Evolutionary conservation across 2,888 invertebrate genomes (phyloP).

Genomic region (Drosophila affinis): DNA sequence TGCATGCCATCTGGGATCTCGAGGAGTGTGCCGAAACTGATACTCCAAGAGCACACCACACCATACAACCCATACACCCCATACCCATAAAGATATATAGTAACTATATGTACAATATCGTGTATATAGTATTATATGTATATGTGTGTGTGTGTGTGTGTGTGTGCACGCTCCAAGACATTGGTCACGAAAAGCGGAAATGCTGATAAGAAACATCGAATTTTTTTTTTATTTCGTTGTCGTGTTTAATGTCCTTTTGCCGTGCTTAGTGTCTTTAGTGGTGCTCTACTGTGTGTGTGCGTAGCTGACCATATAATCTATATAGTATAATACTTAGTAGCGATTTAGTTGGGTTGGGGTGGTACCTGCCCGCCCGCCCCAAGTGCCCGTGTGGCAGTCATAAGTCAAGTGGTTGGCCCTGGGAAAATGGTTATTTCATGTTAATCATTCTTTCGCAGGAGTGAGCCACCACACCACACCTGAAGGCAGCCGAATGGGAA

Average conservation of each 20-base stretch:
- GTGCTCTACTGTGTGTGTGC: slow-evolving; percentile 34
- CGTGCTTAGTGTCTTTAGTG: slow-evolving; percentile 82
- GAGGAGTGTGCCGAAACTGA: slow-evolving; percentile 66
- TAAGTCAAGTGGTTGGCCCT: slow-evolving; percentile 42
- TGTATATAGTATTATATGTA: neutral
- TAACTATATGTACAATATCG: neutral
- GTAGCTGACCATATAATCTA: slow-evolving; percentile 67
- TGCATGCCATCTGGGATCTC: slow-evolving; percentile 58
- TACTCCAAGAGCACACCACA: slow-evolving; percentile 47
- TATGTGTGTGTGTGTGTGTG: neutral
- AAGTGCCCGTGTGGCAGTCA: neutral
- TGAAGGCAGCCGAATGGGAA: neutral
- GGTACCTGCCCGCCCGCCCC: neutral
- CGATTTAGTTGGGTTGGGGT: slow-evolving; percentile 42
- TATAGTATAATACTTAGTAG: slow-evolving; percentile 70
- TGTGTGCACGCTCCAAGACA: slow-evolving; percentile 68
- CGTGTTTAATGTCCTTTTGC: slow-evolving; percentile 84
- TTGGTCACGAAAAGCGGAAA: slow-evolving; percentile 84
- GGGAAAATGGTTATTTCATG: slow-evolving; percentile 42
- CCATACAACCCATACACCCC: slow-evolving; percentile 3
- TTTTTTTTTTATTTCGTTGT: slow-evolving; percentile 82
- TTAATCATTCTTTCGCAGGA: slow-evolving; percentile 25
- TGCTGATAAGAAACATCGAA: slow-evolving; percentile 83
- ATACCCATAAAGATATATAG: slow-evolving; percentile 12
- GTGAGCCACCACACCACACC: no score